A percentile compares a stretch with the other conserved stretches of the same genome.
Conservation (phyloP, 2,113 vertebrate species). For the Morone chrysops region DNA sequence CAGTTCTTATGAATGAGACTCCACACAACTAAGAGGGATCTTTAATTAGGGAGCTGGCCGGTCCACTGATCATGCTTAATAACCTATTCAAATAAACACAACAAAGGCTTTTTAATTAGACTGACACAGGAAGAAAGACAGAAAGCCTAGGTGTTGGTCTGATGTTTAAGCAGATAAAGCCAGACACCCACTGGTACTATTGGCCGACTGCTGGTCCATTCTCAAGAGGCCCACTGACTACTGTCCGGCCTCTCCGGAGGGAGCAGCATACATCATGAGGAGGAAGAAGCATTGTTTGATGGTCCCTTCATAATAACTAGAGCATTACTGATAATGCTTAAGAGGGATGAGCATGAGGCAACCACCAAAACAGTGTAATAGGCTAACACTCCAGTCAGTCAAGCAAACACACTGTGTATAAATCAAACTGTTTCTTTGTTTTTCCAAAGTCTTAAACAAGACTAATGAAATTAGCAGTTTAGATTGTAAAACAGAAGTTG, state of each 20-base stretch:
- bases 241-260: slow-evolving; percentile 31
- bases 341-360: background rate
- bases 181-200: slow-evolving; percentile 42
- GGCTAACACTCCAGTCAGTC: background rate
- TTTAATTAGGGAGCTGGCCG: slow-evolving; percentile 70
- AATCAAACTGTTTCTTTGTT: background rate
- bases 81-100: slow-evolving; percentile 68
- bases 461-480: background rate
- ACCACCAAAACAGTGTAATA: background rate
- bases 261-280: slow-evolving; percentile 1
- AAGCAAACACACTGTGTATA: background rate
- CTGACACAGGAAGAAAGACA: slow-evolving; percentile 42
- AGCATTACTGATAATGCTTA: slow-evolving; percentile 7
- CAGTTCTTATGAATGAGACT: slow-evolving; percentile 65
- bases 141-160: slow-evolving; percentile 37
- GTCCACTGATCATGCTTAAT: slow-evolving; percentile 72
- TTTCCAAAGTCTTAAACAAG: background rate
- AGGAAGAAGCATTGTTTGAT: background rate
- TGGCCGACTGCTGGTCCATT: slow-evolving; percentile 36
- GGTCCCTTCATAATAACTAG: background rate
- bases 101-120: slow-evolving; percentile 55
- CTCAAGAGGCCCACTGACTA: slow-evolving; percentile 5
- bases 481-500: background rate
- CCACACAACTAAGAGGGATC: slow-evolving; percentile 34
- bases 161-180: slow-evolving; percentile 37